Base-by-base conservation (phyloP, 2,797 vertebrate species). In the Pyrocephalus nanus region DNA sequence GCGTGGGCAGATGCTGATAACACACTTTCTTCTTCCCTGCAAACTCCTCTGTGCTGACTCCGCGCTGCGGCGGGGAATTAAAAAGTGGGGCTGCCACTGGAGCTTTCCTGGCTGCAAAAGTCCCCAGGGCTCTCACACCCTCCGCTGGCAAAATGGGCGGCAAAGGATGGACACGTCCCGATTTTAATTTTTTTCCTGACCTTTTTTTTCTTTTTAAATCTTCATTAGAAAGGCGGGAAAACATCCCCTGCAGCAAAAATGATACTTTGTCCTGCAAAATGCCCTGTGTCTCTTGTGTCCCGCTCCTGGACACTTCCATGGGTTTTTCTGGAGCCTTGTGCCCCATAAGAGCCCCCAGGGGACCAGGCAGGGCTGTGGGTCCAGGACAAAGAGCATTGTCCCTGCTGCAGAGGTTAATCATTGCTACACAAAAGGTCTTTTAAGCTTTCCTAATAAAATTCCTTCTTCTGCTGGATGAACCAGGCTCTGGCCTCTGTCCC, bases 1-100 rank as follows among this genome's bases (percentile, higher is more conserved):
- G 96, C 5, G 91, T 95, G 94, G 92, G 96, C 77, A 91, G 89
- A 62, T 29, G 71, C 94, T 92, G 96, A 53, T 77, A 74, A 76
- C 87, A 88, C 96, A 55, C 53, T 95, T 94, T 78, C 70, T 30
- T 43, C 86, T 92, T 83, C 89, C 74, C 78, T 76, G 74, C 34
- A 11, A 73, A 67, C 91, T 27, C 87, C 70, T 89, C 88, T 7
- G 5, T 1, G 61, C 86, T 77, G 70, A 71, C 70, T 94, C 54
- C 1, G 5, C 2, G 32, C 74, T 29, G 75, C 84, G 40, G 86
- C 8, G 4, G 15, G 64, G 71, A 34, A 38, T 50, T 29, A 25
- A 30, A 30, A 50, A 51, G 65, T 0, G 53, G 43, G 58, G 26
- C 27, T 51, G 58, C 57, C 45, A 4, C 50, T 7, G 34, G 19